phyloP scores from a whole-genome alignment of 2,113 vertebrate species.

The Melanotaenia duboulayi region DNA sequence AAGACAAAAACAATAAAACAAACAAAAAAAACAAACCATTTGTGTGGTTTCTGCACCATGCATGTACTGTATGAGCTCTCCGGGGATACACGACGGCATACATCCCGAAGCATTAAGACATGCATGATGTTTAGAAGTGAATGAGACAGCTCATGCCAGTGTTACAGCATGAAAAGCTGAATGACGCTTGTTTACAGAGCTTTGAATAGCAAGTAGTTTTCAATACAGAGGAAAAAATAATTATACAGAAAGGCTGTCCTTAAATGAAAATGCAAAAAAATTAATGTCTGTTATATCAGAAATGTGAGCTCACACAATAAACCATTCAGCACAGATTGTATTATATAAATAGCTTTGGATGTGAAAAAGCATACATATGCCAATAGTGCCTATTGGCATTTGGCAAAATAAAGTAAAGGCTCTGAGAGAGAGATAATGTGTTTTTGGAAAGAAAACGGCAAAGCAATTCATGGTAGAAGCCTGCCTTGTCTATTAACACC shows the following conservation, averaged over 20 bases:
- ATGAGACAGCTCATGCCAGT: constrained; percentile 25
- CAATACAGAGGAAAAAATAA: constrained; percentile 24
- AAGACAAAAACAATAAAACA: neutral
- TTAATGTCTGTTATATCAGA: constrained; percentile 61
- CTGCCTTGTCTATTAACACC: constrained; percentile 42
- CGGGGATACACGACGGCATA: neutral
- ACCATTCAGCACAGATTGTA: constrained; percentile 69
- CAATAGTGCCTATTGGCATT: constrained; percentile 70
- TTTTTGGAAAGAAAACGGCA: constrained; percentile 55
- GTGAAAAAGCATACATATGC: constrained; percentile 50
- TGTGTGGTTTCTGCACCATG: neutral
- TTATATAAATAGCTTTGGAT: constrained; percentile 68
- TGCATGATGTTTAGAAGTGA: constrained; percentile 10
- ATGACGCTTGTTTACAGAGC: constrained; percentile 38
- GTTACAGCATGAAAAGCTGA: constrained; percentile 45
- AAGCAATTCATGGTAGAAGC: constrained; percentile 43
- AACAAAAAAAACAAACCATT: neutral
- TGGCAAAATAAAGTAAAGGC: constrained; percentile 61
- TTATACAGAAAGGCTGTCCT: constrained; percentile 36
- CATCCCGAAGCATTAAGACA: neutral
- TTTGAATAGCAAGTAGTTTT: constrained; percentile 42
- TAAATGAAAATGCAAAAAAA: constrained; percentile 61
- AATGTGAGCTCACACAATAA: constrained; percentile 69
- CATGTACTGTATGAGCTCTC: neutral
- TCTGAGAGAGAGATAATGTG: constrained; percentile 67